Evolutionary conservation across 2,888 invertebrate species (phyloP).

Genomic region (Eristalis tenax): DNA sequence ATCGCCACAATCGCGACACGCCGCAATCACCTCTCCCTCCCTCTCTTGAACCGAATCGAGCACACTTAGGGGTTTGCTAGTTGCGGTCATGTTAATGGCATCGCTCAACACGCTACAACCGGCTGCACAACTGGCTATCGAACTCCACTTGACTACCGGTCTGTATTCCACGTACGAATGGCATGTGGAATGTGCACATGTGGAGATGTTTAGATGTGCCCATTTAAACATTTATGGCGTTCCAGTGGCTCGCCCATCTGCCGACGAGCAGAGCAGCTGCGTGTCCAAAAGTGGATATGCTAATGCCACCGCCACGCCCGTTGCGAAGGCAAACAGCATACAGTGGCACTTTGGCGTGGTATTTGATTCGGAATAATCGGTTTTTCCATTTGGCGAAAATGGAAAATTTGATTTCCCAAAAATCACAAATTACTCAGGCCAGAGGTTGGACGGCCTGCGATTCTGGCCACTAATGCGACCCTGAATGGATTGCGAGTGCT

Average conservation of each 20-base stretch:
- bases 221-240: conserved; percentile 33
- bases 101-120: neutral
- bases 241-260: neutral
- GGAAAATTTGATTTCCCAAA: conserved; percentile 51
- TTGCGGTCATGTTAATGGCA: conserved; percentile 48
- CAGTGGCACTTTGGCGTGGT: neutral
- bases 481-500: conserved; percentile 19
- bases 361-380: conserved; percentile 42
- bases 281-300: neutral
- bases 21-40: conserved; percentile 34
- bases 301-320: conserved; percentile 14
- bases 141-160: neutral
- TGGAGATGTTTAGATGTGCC: neutral
- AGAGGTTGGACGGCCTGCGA: conserved; percentile 18
- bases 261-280: neutral
- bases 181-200: neutral
- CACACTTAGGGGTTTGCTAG: conserved; percentile 31
- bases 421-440: conserved; percentile 39
- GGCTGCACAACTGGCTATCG: conserved; percentile 1
- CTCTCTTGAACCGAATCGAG: conserved; percentile 11
- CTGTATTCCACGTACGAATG: conserved; percentile 37
- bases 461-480: conserved; percentile 40
- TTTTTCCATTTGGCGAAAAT: conserved; percentile 20
- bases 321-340: neutral
- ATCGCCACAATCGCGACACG: conserved; percentile 40